Evolutionary conservation across 2,888 invertebrate genomes (phyloP).

Genomic region (Perizoma flavofasciatum): DNA sequence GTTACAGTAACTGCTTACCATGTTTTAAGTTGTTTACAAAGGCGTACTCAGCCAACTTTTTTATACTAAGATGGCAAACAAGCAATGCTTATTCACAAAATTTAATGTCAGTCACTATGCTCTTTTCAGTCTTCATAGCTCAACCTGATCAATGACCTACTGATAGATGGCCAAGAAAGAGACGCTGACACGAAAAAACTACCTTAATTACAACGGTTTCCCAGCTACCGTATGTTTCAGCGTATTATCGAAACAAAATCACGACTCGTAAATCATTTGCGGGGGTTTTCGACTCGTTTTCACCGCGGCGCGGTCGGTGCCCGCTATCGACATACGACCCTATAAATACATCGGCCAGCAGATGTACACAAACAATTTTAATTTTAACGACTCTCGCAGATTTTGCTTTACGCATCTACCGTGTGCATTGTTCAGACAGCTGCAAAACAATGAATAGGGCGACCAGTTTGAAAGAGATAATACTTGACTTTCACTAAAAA

Average conservation of each 20-base stretch:
- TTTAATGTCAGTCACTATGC: too few relatives aligned
- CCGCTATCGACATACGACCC: constrained; percentile 60
- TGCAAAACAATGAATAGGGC: constrained; percentile 14
- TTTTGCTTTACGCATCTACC: constrained; percentile 38
- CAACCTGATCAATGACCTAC: too few relatives aligned
- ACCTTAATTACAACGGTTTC: too few relatives aligned
- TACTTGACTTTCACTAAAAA: neutral
- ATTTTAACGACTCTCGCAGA: constrained; percentile 62
- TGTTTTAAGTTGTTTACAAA: too few relatives aligned
- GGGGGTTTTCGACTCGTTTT: constrained; percentile 41
- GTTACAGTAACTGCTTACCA: too few relatives aligned
- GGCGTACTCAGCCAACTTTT: too few relatives aligned
- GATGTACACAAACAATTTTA: constrained; percentile 65
- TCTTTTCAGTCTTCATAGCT: too few relatives aligned
- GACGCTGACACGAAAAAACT: too few relatives aligned
- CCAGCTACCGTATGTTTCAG: constrained; percentile 10
- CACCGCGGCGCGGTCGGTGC: constrained; percentile 47
- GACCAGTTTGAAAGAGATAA: neutral
- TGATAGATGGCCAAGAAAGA: too few relatives aligned
- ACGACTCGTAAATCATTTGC: constrained; percentile 24
- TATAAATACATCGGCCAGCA: constrained; percentile 71
- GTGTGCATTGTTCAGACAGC: constrained; percentile 23
- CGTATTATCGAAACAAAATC: constrained; percentile 21
- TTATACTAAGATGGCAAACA: too few relatives aligned
- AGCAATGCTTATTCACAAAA: too few relatives aligned